Base-by-base conservation (phyloP, 2,888 invertebrate genomes). In the Trachelus iudaicus region DNA sequence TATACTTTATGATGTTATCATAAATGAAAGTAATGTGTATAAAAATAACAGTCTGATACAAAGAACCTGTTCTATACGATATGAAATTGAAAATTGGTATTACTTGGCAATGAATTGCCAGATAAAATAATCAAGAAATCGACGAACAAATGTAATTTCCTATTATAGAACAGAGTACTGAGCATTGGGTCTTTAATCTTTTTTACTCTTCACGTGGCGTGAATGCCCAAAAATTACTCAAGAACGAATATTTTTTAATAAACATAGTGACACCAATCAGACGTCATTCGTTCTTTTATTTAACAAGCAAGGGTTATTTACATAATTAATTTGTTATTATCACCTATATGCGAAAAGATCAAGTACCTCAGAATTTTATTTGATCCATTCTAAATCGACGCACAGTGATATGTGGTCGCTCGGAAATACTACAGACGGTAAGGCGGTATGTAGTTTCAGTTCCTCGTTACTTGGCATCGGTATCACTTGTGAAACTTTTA, bases 361-460 rank as follows among this genome's bases (percentile, higher is more conserved):
- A 1, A 40, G 6, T 40, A 40, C 23, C 2, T 40, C 40, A 40
- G 40, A 1, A 1, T 40, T 40, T 40, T 81, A 82, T 81, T 81
- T 85, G 68, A 80, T 89, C 93, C 94, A 95, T 85, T 93, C 92
- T 81, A 98, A 93, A 93, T 98, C 97, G n/a, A 96, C 95, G 81
- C 98, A 93, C 75, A 98, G 92, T 23, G 99, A 95, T 82, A 99
- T 92, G 91, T 99, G 99, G 92, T 99, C 99, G 2, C 98, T 98
- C 0, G 99, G 99, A 91, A 97, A 97, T 3, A 96, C 95, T 75
- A 96, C 93, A 85, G 97, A 98, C 0, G 99, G 99, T 81, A 99
- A 93, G 1, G 97, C 98, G 69, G 92, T 93, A 87, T 97, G 93
- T 77, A 94, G 92, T 77, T 92, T 93, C 33, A 99, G 92, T 89